Evolutionary conservation across 1,140 invertebrate genomes (phyloP), one percentile per base, ranked within the genome.

Genomic region (Aricia agestis): DNA sequence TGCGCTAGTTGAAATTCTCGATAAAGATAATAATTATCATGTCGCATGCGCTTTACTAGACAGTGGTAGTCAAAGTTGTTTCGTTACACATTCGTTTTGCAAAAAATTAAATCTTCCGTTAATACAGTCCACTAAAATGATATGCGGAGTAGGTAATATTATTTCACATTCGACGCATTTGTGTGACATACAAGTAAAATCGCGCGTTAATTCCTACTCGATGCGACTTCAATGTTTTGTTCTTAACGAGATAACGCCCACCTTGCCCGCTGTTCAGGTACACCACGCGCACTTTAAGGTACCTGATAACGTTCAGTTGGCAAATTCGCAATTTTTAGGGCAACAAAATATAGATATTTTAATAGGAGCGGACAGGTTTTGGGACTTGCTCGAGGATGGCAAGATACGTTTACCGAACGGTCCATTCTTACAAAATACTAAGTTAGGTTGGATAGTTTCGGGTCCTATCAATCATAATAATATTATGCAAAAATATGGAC

Each of bases 111-210:
- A 78, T 15, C 52, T 73, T 57, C 59, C 58, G 61, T 36, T 71
- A 25, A 69, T 76, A 81, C 75, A 78, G 77, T 78, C 75, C 72
- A 74, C 74, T 70, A 19, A 76, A 42, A 59, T 73, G 65, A 72
- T 81, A 17, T 59, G 69, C 36, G 77, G 76, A 5, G 74, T 81
- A n/a, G 74, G 71, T 42, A 72, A 79, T 58, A 70, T 69, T 32
- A 63, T 81, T 0, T 66, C 73, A 52, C 72, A 78, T 42, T 73
- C 66, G 25, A 66, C 73, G n/a, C 61, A 72, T 42, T 63, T 61
- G 10, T 80, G 77, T 72, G 58, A 76, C 15, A 61, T 81, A 68
- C 11, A 74, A 45, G 74, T 72, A 66, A 75, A 69, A 72, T 71
- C 74, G 19, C 19, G 67, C 19, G 19, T 57, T 17, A 69, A 45